Evolutionary conservation across 2,113 vertebrate species (phyloP).

Genomic region (Periophthalmodon schlosseri): DNA sequence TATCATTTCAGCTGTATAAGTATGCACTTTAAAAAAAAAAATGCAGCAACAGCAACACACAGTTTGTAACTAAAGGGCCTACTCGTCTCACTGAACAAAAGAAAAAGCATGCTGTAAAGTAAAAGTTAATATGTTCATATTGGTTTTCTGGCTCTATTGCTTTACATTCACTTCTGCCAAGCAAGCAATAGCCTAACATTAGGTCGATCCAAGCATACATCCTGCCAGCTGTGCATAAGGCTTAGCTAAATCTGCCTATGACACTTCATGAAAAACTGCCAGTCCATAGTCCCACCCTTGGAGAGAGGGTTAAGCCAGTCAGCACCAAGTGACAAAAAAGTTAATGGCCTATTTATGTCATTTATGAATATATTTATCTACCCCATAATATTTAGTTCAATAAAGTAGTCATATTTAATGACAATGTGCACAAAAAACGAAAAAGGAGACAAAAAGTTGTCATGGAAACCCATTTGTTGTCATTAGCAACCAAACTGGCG

Average conservation of each 20-base stretch:
- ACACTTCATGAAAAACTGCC: conserved; percentile 4
- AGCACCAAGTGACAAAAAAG: not conserved
- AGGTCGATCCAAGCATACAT: conserved; percentile 33
- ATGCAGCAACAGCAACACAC: not conserved
- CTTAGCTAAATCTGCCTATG: conserved; percentile 35
- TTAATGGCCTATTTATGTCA: no score
- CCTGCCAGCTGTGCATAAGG: conserved; percentile 57
- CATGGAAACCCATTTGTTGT: conserved; percentile 57
- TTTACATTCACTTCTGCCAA: conserved; percentile 22
- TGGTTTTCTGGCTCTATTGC: conserved; percentile 12
- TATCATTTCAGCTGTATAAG: not conserved
- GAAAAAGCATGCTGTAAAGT: not conserved
- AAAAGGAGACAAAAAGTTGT: not conserved
- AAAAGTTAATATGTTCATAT: not conserved
- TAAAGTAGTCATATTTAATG: no score
- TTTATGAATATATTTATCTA: no score
- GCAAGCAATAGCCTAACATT: conserved; percentile 18
- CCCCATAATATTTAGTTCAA: no score
- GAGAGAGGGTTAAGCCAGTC: not conserved
- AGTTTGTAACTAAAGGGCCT: not conserved
- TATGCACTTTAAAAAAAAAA: not conserved
- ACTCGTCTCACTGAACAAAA: not conserved
- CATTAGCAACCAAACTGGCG: conserved; percentile 29
- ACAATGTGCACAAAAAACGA: no score
- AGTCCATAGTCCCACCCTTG: conserved; percentile 10